Conservation (phyloP, 2,113 vertebrate genomes). For the Machaerirhynchus nigripectus region DNA sequence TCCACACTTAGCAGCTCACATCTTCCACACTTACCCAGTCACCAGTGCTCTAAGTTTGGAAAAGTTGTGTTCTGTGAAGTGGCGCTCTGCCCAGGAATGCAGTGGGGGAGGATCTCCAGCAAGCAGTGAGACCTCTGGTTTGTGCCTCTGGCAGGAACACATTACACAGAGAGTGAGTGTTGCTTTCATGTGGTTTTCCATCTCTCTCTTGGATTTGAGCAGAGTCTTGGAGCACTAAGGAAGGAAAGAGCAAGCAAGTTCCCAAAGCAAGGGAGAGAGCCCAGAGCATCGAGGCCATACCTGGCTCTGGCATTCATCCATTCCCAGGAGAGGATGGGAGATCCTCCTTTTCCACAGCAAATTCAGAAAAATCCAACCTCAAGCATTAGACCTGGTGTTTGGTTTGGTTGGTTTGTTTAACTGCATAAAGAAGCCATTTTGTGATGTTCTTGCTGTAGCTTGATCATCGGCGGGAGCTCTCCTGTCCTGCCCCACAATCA, state of each 20-base stretch:
- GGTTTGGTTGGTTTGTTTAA: neutral
- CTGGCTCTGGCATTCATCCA: neutral
- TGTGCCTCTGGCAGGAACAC: conserved; percentile 10
- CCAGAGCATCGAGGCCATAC: neutral
- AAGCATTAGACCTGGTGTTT: neutral
- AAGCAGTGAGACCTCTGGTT: neutral
- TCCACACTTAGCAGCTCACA: neutral
- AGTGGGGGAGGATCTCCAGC: neutral
- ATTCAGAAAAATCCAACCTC: neutral
- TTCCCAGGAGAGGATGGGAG: neutral
- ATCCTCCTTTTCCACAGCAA: neutral
- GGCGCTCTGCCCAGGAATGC: neutral
- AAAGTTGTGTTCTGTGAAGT: neutral
- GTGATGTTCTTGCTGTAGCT: neutral
- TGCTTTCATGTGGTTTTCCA: conserved; percentile 23
- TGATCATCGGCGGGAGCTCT: rapidly evolving
- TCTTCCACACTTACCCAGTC: neutral
- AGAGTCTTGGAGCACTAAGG: neutral
- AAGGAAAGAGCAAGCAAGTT: neutral
- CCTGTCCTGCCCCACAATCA: neutral
- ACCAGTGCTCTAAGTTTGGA: neutral
- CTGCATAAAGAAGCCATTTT: neutral
- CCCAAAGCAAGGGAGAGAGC: neutral
- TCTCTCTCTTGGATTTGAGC: neutral
- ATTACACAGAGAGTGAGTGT: neutral